Evolutionary conservation across 2,113 vertebrate genomes (phyloP).

Genomic region (Pseudorectes ferrugineus): DNA sequence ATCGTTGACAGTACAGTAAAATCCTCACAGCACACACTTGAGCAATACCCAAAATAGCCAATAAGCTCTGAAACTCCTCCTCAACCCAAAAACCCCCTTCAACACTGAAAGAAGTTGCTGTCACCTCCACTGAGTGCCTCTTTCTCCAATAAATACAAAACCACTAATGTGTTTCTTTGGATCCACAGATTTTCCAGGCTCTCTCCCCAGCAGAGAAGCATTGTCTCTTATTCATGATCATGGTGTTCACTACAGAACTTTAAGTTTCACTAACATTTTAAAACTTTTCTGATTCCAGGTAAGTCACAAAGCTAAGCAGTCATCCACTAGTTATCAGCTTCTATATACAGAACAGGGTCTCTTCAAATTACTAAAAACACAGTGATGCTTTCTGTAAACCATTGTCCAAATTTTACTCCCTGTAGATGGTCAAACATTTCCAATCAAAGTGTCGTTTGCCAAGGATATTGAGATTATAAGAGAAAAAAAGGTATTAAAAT

Average conservation of each 20-base stretch:
- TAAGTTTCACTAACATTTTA: not conserved
- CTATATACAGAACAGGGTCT: not conserved
- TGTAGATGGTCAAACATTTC: not conserved
- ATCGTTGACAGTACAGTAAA: not conserved
- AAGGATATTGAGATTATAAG: not conserved
- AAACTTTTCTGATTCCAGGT: not conserved
- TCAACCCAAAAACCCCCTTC: not conserved
- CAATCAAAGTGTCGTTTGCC: not conserved
- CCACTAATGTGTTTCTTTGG: not conserved
- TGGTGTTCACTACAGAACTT: not conserved
- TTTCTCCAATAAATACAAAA: not conserved
- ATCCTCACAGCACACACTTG: not conserved
- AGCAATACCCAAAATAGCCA: not conserved
- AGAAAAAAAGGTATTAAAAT: not conserved
- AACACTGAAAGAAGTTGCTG: not conserved
- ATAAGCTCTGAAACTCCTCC: not conserved
- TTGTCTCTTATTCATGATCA: not conserved
- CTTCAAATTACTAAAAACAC: not conserved
- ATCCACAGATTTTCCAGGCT: not conserved
- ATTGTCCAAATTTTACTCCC: not conserved
- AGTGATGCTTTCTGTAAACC: not conserved
- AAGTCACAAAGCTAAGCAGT: not conserved
- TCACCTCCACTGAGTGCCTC: not conserved
- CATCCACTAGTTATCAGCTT: not conserved
- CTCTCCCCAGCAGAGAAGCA: not conserved